These are phyloP conservation scores for Microcebus griseorufus DNA, from an alignment of 2,113 vertebrate species.

Conservation along the genomic window DNA sequence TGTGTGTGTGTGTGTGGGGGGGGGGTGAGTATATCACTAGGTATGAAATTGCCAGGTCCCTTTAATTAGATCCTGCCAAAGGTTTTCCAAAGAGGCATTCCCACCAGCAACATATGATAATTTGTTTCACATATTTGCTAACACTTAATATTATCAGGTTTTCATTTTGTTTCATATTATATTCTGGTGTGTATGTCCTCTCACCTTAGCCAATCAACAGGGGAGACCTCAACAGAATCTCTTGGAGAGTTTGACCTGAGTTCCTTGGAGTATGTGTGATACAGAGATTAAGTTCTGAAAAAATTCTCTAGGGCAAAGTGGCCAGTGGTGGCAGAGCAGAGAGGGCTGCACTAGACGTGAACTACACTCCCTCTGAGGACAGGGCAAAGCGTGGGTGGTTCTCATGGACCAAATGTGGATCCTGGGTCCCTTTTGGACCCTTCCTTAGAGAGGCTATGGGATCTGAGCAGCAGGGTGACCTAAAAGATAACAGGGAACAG, in stretches of 20 bases:
- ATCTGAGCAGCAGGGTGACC: background rate
- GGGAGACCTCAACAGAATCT: background rate
- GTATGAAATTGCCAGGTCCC: background rate
- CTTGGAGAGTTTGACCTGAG: background rate
- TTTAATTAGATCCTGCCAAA: background rate
- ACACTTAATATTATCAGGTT: background rate
- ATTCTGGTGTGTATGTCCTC: background rate
- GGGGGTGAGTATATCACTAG: background rate
- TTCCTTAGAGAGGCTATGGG: background rate
- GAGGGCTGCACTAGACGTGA: background rate
- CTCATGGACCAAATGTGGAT: background rate
- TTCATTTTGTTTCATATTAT: background rate
- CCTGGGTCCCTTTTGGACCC: no score
- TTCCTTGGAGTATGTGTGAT: background rate
- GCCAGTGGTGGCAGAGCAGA: background rate
- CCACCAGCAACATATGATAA: background rate
- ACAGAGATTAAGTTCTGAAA: background rate
- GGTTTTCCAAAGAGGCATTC: background rate
- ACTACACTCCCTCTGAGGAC: background rate
- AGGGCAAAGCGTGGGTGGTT: background rate
- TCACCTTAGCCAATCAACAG: background rate
- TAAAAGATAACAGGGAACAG: background rate
- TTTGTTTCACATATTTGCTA: background rate
- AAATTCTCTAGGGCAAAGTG: background rate
- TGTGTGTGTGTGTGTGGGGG: background rate